Evolutionary conservation across 2,113 vertebrate genomes (phyloP).

Genomic region (Brachyistius frenatus): DNA sequence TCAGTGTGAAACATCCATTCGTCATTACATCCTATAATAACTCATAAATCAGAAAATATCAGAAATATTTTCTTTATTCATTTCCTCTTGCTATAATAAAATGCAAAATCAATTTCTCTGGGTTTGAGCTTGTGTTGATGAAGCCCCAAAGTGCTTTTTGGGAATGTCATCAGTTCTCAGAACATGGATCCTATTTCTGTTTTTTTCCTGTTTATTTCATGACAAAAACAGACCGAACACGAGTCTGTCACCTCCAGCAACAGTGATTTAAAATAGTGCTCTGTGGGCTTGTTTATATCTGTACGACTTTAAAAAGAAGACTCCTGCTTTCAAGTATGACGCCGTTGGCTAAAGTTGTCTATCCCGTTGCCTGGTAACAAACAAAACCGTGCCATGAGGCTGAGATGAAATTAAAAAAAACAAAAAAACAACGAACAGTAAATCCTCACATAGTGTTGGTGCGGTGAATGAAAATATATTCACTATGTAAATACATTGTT

Average conservation of each 20-base stretch:
- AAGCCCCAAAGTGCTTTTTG: slow-evolving; percentile 6
- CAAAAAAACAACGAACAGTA: slow-evolving; percentile 3
- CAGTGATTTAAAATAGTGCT: slow-evolving; percentile 27
- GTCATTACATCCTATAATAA: not conserved
- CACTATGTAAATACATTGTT: not conserved
- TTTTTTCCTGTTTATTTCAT: slow-evolving; percentile 19
- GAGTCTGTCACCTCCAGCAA: slow-evolving; percentile 50
- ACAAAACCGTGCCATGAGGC: slow-evolving; percentile 29
- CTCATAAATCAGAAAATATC: no score
- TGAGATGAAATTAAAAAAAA: not conserved
- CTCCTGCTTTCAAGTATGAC: not conserved
- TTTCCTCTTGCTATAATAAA: no score
- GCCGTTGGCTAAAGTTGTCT: slow-evolving; percentile 29
- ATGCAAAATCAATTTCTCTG: not conserved
- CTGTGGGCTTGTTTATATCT: slow-evolving; percentile 43
- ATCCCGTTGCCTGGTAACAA: slow-evolving; percentile 35
- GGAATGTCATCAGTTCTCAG: slow-evolving; percentile 1
- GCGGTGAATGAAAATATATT: not conserved
- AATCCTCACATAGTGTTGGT: not conserved
- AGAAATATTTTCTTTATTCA: not conserved
- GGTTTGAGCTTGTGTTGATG: not conserved
- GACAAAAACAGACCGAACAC: slow-evolving; percentile 15
- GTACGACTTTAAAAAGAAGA: slow-evolving; percentile 3
- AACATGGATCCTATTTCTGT: slow-evolving; percentile 27
- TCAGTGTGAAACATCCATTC: not conserved